A percentile compares a stretch with the other conserved stretches of the same genome.
phyloP scores from a whole-genome alignment of 2,888 invertebrate genomes.

The Oscheius sp. region DNA sequence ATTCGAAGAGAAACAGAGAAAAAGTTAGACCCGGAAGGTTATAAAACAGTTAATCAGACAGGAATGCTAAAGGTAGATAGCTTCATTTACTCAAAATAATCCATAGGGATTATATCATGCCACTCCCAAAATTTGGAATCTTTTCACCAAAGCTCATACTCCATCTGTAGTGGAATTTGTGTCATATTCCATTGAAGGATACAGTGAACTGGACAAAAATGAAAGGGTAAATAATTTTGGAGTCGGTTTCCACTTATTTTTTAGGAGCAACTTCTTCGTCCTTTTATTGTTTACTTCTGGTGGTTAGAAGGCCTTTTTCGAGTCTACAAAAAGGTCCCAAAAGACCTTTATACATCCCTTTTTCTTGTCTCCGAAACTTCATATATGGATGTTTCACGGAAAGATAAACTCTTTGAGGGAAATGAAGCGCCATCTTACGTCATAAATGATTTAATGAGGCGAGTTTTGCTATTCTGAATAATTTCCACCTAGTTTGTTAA shows the following conservation, averaged over 20 bases:
- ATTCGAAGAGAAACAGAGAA: conserved; percentile 10
- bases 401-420: conserved; percentile 7
- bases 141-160: conserved; percentile 7
- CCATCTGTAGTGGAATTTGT: conserved; percentile 9
- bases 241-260: not conserved
- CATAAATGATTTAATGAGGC: conserved; percentile 12
- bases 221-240: not conserved
- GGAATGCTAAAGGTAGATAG: conserved; percentile 9
- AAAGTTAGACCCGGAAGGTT: conserved; percentile 3
- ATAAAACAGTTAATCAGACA: conserved; percentile 3
- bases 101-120: conserved; percentile 8
- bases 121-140: conserved; percentile 5
- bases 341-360: conserved; percentile 13
- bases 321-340: conserved; percentile 12
- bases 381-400: conserved; percentile 4
- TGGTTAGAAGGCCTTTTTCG: conserved; percentile 3
- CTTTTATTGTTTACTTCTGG: conserved; percentile 10
- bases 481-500: not conserved
- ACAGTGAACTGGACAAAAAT: not conserved
- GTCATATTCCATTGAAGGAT: conserved; percentile 1
- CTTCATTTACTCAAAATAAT: no score
- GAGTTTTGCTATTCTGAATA: not conserved
- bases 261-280: conserved; percentile 4
- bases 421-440: not conserved
- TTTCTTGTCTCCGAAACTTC: conserved; percentile 9